A percentile compares a stretch with the other conserved stretches of the same genome.
These are phyloP conservation scores for Pangasianodon hypophthalmus DNA, from an alignment of 2,113 vertebrate species.

Conservation along the genomic window DNA sequence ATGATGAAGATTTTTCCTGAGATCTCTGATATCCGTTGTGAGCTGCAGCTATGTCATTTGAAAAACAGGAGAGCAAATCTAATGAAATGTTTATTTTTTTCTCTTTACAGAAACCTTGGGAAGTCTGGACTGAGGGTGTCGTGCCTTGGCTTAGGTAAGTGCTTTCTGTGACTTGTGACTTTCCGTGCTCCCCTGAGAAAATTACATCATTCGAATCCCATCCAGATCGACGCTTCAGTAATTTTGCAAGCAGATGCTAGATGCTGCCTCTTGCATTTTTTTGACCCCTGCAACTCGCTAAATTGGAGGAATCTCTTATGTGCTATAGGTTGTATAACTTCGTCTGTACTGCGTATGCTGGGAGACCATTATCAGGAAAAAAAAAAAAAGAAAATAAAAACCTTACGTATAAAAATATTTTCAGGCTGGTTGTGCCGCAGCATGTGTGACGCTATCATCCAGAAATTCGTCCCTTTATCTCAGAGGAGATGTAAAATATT, in stretches of 20 bases:
- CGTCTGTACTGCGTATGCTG: not conserved
- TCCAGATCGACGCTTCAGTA: not conserved
- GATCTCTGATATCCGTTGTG: not conserved
- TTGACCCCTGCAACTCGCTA: not conserved
- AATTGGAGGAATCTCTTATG: not conserved
- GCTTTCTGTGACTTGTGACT: not conserved
- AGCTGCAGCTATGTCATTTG: not conserved
- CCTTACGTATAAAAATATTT: not conserved
- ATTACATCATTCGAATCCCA: not conserved
- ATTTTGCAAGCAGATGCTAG: not conserved
- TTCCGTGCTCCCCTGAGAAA: not conserved
- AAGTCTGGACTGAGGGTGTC: conserved; percentile 96
- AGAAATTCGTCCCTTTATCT: not conserved
- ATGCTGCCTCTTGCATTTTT: not conserved
- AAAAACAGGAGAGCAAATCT: not conserved
- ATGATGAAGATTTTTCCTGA: not conserved
- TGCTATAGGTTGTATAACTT: not conserved
- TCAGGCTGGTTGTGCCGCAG: not conserved
- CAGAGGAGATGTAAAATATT: not conserved
- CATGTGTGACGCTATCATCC: not conserved
- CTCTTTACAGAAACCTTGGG: conserved; percentile 91
- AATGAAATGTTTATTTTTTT: conserved; percentile 47
- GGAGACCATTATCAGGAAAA: not conserved
- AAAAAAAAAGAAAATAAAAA: not conserved
- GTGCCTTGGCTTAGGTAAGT: conserved; percentile 96